Percentiles rank a stretch among this genome's conserved stretches.
phyloP scores from a whole-genome alignment of 1,140 invertebrate species.

The Sinonovacula constricta region DNA sequence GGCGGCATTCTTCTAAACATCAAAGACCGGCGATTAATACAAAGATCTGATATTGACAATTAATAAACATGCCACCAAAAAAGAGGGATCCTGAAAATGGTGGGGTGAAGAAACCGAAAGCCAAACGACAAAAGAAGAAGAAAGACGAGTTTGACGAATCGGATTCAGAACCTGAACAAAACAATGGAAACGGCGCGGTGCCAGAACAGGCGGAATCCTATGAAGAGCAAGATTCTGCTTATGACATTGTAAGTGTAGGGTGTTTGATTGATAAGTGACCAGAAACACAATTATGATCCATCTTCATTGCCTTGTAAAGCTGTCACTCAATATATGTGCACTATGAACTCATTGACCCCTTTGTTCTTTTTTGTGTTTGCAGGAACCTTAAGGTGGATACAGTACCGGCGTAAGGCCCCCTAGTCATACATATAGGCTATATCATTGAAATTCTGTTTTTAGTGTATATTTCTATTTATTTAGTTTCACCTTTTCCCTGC shows the following conservation, averaged over 20 bases:
- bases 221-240: constrained; percentile 41
- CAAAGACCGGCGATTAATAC: background rate
- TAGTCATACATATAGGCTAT: too few relatives aligned
- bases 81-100: constrained; percentile 62
- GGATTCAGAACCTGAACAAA: constrained; percentile 59
- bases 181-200: constrained; percentile 58
- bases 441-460: too few relatives aligned
- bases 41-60: background rate
- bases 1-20: constrained; percentile 28
- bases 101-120: constrained; percentile 50
- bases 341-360: too few relatives aligned
- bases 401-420: too few relatives aligned
- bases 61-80: constrained; percentile 60
- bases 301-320: too few relatives aligned
- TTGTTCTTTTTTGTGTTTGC: too few relatives aligned
- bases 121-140: constrained; percentile 67
- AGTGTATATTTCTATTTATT: too few relatives aligned
- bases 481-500: too few relatives aligned
- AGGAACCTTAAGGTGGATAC: too few relatives aligned
- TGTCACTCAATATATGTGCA: too few relatives aligned
- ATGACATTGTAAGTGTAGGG: constrained; percentile 60
- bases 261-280: too few relatives aligned
- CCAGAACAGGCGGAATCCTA: constrained; percentile 31
- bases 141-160: constrained; percentile 60
- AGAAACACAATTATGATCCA: too few relatives aligned